A percentile compares a stretch with the other conserved stretches of the same genome.
These are phyloP conservation scores for Nothocercus nigrocapillus DNA, from an alignment of 2,113 vertebrate genomes.

Conservation along the genomic window DNA sequence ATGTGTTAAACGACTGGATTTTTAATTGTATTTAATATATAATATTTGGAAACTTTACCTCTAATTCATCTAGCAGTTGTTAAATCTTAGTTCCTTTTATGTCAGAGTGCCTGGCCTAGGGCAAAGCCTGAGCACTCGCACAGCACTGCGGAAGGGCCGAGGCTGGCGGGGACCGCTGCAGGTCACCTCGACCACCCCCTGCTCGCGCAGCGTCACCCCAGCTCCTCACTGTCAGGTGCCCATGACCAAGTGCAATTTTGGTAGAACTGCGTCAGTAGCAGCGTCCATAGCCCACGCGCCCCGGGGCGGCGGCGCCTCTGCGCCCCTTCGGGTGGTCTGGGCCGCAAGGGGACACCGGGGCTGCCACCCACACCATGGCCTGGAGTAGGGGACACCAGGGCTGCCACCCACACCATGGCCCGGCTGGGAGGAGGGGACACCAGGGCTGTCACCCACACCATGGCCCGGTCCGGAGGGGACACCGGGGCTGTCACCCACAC, in stretches of 20 bases:
- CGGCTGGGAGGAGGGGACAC: rapidly evolving
- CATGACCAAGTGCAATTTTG: not conserved
- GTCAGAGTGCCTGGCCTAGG: not conserved
- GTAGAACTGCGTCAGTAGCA: not conserved
- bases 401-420: rapidly evolving
- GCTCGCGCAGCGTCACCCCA: no score
- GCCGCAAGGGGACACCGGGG: not conserved
- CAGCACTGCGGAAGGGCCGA: no score
- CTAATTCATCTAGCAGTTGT: not conserved
- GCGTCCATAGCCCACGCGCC: no score
- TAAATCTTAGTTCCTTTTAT: not conserved
- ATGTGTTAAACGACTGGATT: not conserved
- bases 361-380: not conserved
- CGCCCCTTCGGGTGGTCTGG: rapidly evolving
- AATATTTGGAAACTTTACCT: not conserved
- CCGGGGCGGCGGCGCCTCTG: not conserved
- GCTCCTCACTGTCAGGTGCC: not conserved
- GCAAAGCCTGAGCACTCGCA: not conserved
- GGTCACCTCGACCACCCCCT: no score
- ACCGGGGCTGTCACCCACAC: rapidly evolving
- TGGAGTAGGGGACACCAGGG: not conserved
- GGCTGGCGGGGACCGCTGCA: no score
- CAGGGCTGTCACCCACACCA: no score
- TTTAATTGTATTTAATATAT: not conserved
- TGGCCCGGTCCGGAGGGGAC: not conserved